Percentiles rank a stretch among this genome's conserved stretches.
These are phyloP conservation scores for Lacanobia oleracea DNA, from an alignment of 2,888 invertebrate species.

Conservation along the genomic window DNA sequence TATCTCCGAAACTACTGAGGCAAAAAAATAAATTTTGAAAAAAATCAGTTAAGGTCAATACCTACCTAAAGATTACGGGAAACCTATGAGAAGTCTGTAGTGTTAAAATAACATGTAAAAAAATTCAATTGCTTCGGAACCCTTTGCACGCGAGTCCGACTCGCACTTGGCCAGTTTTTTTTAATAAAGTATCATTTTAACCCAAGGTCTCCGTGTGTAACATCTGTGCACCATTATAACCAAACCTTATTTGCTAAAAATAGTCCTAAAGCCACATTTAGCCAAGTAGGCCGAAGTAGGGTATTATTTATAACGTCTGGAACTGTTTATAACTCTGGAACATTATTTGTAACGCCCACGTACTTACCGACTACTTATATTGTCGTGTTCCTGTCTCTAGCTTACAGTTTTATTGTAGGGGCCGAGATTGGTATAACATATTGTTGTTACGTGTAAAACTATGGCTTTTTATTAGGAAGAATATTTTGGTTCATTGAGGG, in stretches of 20 bases:
- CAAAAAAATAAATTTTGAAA: no score
- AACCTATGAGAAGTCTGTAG: no score
- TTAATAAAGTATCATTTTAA: background rate
- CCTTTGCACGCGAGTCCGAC: no score
- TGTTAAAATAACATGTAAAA: no score
- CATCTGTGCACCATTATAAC: background rate
- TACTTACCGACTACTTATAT: slow-evolving; percentile 34
- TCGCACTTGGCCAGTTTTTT: no score
- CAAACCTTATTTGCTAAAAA: slow-evolving; percentile 16
- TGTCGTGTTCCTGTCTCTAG: slow-evolving; percentile 22
- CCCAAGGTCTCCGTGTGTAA: background rate
- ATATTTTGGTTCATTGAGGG: background rate
- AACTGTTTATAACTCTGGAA: slow-evolving; percentile 37
- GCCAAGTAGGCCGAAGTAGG: slow-evolving; percentile 24
- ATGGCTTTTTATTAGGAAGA: background rate
- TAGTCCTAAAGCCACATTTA: slow-evolving; percentile 16
- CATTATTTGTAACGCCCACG: slow-evolving; percentile 54
- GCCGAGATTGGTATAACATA: slow-evolving; percentile 9
- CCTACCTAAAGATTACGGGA: no score
- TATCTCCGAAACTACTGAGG: no score
- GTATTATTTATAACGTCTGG: slow-evolving; percentile 44
- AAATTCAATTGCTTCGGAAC: no score
- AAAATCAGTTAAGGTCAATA: no score
- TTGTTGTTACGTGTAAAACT: slow-evolving; percentile 1
- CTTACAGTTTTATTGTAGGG: slow-evolving; percentile 32